A percentile compares a stretch with the other conserved stretches of the same genome.
These are phyloP conservation scores for Montipora foliosa DNA, from an alignment of 64 coral and sea anemone species.

Conservation along the genomic window DNA sequence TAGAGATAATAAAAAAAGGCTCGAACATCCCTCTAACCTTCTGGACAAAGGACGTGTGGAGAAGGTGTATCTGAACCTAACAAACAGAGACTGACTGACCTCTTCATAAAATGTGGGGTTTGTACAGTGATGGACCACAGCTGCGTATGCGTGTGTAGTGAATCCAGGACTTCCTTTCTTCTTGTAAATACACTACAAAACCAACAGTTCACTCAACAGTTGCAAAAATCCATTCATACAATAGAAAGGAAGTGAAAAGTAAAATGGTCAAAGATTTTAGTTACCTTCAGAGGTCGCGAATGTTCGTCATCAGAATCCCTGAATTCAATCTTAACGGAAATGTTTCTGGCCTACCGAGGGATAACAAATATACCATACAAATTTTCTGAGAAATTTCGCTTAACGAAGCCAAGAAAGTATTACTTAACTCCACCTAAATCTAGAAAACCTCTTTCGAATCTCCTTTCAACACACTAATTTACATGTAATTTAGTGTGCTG, in stretches of 20 bases:
- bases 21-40: no score
- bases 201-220: neutral
- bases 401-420: no score
- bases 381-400: neutral
- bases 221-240: neutral
- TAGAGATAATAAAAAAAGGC: no score
- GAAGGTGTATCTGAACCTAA: no score
- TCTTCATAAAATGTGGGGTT: constrained; percentile 97
- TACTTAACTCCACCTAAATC: no score
- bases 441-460: no score
- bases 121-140: constrained; percentile 95
- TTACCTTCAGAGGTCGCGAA: constrained; percentile 83
- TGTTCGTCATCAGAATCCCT: constrained; percentile 89
- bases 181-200: constrained; percentile 91
- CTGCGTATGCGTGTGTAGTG: constrained; percentile 72
- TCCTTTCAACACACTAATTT: no score
- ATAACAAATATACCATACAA: neutral
- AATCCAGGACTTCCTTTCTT: constrained; percentile 88
- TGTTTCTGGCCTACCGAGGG: constrained; percentile 78
- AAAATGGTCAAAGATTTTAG: neutral
- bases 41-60: no score
- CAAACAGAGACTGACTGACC: constrained; percentile 52
- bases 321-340: constrained; percentile 92
- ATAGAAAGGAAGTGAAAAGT: neutral
- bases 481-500: no score